Evolutionary conservation across 1,140 invertebrate genomes (phyloP), one percentile per base, ranked within the genome.

Genomic region (Scaptomyza hsui): DNA sequence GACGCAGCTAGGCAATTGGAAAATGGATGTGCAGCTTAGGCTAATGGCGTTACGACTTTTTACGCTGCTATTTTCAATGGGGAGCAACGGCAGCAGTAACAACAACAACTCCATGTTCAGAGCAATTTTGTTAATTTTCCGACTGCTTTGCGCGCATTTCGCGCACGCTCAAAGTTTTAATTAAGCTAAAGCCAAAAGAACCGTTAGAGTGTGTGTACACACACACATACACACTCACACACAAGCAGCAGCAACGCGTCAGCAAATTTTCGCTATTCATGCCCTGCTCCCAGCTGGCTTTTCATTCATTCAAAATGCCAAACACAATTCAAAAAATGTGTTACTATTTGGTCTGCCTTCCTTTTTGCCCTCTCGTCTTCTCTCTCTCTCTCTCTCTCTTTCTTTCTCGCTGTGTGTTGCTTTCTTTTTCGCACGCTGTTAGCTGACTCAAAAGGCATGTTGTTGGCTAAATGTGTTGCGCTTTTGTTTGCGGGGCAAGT

Each of bases 251-350:
- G 65, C 61, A 65, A 62, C 24, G 52, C 42, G 59, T 53, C 59
- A 69, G 59, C 42, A 42, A 29, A 48, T 48, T 55, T 64, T 64
- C 56, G 53, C 60, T 57, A 78, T 77, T 77, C 69, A 82, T 61
- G 52, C 57, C 19, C 44, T 42, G 41, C 32, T 45, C 37, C 41
- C 57, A 45, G 42, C 55, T 72, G 69, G 19, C 39, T 65, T 63
- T 65, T 72, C 63, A 76, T 63, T 76, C 71, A 76, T 70, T 59
- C 72, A 68, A 74, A 80, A 76, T 60, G 56, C 67, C 61, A 80
- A 85, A 86, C 75, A 83, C 72, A 85, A 85, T 85, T 64, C 64
- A 49, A 77, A 86, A 85, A 86, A 76, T 85, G 68, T 85, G 80
- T 86, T 70, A 85, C 80, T 77, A 86, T 85, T 74, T 75, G 44